These are phyloP conservation scores for Drosophila rhopaloa DNA, from an alignment of 1,140 invertebrate species.

Conservation along the genomic window DNA sequence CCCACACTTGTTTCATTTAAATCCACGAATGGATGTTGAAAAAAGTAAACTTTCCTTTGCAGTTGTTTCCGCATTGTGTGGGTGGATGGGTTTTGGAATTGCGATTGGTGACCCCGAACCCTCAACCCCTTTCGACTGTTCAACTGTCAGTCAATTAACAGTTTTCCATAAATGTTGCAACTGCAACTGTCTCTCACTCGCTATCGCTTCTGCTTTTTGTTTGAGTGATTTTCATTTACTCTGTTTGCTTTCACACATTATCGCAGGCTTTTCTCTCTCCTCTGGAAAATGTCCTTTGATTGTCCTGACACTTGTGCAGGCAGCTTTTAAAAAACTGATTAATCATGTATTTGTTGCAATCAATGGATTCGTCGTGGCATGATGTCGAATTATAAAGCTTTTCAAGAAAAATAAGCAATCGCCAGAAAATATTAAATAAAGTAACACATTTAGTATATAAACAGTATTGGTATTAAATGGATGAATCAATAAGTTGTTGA, in stretches of 20 bases:
- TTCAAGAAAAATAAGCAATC: too few relatives aligned
- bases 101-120: constrained; percentile 4
- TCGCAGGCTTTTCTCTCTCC: constrained; percentile 1
- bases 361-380: neutral
- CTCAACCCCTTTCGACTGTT: constrained; percentile 28
- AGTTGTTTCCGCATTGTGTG: constrained; percentile 46
- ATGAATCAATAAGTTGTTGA: too few relatives aligned
- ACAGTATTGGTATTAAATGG: too few relatives aligned
- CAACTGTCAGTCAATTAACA: constrained; percentile 74
- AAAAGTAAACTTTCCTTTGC: constrained; percentile 9
- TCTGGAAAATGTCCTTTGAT: constrained; percentile 4
- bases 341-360: constrained; percentile 14
- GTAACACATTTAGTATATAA: too few relatives aligned
- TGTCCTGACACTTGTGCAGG: constrained; percentile 5
- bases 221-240: constrained; percentile 45
- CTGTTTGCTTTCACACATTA: constrained; percentile 26
- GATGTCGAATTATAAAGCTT: too few relatives aligned
- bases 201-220: constrained; percentile 16
- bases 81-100: constrained; percentile 31
- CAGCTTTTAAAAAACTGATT: constrained; percentile 22
- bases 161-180: constrained; percentile 65
- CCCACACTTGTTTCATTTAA: constrained; percentile 27
- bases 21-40: neutral
- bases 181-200: constrained; percentile 41
- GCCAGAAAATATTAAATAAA: neutral